These are phyloP conservation scores for Saccostrea echinata DNA, from an alignment of 1,140 invertebrate species.

Conservation along the genomic window DNA sequence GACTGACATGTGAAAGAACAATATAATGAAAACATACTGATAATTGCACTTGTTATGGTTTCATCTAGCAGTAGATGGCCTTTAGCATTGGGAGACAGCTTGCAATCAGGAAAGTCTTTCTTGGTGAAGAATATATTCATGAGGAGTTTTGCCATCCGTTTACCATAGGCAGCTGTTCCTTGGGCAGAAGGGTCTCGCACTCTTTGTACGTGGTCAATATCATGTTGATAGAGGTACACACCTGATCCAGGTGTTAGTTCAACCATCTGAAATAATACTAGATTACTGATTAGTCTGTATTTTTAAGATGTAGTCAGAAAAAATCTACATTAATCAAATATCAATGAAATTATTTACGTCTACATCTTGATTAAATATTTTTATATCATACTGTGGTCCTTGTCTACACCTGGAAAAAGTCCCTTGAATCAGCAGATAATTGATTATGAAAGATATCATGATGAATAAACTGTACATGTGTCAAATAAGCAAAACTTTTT, in stretches of 20 bases:
- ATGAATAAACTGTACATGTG: no score
- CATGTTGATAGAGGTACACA: neutral
- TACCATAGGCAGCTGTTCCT: neutral
- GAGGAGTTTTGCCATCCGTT: neutral
- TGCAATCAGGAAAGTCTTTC: neutral
- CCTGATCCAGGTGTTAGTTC: neutral
- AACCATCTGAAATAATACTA: conserved; percentile 11
- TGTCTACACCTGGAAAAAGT: no score
- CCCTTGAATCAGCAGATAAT: no score
- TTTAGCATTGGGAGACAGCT: neutral
- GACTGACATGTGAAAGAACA: no score
- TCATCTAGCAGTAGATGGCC: neutral
- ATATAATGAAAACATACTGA: conserved; percentile 26
- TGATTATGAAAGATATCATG: no score
- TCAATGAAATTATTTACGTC: no score
- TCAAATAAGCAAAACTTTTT: no score
- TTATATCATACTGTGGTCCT: no score
- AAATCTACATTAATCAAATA: no score
- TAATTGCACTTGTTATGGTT: neutral
- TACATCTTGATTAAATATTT: no score
- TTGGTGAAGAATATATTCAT: neutral
- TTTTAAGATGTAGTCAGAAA: no score
- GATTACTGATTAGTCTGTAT: no score
- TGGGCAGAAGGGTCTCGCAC: neutral
- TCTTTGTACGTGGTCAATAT: neutral